A percentile compares a stretch with the other conserved stretches of the same genome.
Conservation (phyloP, 37 sponge, comb jelly and placozoan species). For the Lycopodina hypogea region DNA sequence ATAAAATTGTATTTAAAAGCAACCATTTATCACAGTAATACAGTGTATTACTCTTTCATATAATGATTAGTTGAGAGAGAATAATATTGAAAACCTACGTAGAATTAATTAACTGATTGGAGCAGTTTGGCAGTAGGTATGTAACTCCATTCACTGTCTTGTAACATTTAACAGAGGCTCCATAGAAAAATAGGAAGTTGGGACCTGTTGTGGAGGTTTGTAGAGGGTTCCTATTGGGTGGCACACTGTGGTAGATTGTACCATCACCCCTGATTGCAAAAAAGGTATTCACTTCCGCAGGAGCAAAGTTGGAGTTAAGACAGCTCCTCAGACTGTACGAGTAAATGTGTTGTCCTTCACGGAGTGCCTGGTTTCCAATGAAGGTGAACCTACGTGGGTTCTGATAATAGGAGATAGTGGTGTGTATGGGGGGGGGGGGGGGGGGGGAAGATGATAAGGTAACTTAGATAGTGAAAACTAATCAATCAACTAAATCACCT, state of each 20-base stretch:
- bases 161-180: conserved; percentile 68
- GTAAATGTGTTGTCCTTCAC: conserved; percentile 37
- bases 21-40: no score
- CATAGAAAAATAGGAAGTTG: conserved; percentile 65
- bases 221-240: background rate
- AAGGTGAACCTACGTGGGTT: conserved; percentile 15
- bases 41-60: no score
- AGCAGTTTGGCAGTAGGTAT: conserved; percentile 80
- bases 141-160: conserved; percentile 59
- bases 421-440: background rate
- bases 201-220: conserved; percentile 59
- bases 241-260: conserved; percentile 1
- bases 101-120: conserved; percentile 37
- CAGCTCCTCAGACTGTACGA: conserved; percentile 57
- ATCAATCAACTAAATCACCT: no score
- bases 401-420: background rate
- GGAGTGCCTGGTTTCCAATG: conserved; percentile 40
- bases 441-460: background rate
- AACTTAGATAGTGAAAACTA: no score
- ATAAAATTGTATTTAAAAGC: no score
- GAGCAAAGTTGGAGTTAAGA: conserved; percentile 49
- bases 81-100: conserved; percentile 64
- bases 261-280: conserved; percentile 11
- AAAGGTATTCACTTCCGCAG: conserved; percentile 1
- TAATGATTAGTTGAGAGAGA: no score